Evolutionary conservation across 2,797 vertebrate species (phyloP).

Genomic region (Stomatorhinus walkeri): DNA sequence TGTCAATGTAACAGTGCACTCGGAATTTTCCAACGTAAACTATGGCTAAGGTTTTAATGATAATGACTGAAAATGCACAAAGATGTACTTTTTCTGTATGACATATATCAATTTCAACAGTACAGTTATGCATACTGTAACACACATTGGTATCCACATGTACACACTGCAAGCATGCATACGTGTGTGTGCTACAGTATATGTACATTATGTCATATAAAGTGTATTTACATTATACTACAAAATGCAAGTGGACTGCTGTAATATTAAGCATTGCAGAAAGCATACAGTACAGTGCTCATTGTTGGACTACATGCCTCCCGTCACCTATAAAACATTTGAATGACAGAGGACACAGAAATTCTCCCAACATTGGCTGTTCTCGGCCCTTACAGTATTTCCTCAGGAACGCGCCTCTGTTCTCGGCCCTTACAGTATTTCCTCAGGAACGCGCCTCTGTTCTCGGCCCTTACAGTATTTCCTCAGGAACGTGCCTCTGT

Average conservation of each 20-base stretch:
- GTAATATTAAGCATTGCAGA: neutral
- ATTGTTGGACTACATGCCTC: no score
- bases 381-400: no score
- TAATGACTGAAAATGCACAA: neutral
- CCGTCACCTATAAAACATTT: no score
- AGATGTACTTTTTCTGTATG: neutral
- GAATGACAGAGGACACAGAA: no score
- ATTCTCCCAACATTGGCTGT: no score
- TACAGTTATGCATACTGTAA: neutral
- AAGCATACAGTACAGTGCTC: no score
- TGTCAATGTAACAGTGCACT: neutral
- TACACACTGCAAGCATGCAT: neutral
- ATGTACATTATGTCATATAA: neutral
- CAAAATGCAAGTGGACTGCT: neutral
- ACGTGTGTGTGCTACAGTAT: neutral
- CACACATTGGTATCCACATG: neutral
- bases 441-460: no score
- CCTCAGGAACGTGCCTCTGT: no score
- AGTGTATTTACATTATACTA: neutral
- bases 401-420: no score
- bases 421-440: no score
- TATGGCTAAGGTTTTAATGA: neutral
- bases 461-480: no score
- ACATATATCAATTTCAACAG: neutral
- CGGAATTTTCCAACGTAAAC: no score